Percentiles rank a stretch among this genome's conserved stretches.
phyloP scores from a whole-genome alignment of 2,797 vertebrate species.

The Hippocampus kuda region DNA sequence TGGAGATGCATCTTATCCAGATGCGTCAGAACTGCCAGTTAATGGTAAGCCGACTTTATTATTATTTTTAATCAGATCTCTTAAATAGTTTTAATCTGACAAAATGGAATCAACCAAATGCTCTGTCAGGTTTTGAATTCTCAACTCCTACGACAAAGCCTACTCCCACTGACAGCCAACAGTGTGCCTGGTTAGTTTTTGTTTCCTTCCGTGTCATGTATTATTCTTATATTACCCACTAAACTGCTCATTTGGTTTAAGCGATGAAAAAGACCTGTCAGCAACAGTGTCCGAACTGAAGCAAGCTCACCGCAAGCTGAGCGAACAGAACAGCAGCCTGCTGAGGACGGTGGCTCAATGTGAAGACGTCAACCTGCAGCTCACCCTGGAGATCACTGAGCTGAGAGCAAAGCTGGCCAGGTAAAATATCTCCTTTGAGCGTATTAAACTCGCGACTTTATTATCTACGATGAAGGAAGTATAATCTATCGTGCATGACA shows the following conservation, averaged over 20 bases:
- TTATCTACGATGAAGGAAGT: not conserved
- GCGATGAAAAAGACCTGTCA: conserved; percentile 55
- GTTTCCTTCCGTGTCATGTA: not conserved
- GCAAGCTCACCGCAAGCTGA: conserved; percentile 55
- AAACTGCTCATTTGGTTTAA: conserved; percentile 29
- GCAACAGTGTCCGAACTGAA: conserved; percentile 59
- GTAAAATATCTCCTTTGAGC: conserved; percentile 31
- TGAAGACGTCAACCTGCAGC: conserved; percentile 69
- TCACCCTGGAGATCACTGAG: conserved; percentile 62
- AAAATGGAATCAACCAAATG: not conserved
- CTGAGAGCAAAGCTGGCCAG: conserved; percentile 61
- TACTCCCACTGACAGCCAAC: conserved; percentile 41
- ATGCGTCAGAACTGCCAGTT: conserved; percentile 35
- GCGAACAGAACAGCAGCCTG: conserved; percentile 63
- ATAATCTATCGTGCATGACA: not conserved
- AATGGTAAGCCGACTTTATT: conserved; percentile 43
- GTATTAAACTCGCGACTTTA: not conserved
- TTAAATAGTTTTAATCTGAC: conserved; percentile 11
- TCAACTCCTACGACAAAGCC: conserved; percentile 40
- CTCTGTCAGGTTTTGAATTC: conserved; percentile 46
- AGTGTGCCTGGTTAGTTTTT: conserved; percentile 60
- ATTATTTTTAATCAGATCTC: not conserved
- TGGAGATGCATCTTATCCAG: conserved; percentile 26
- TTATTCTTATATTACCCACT: not conserved
- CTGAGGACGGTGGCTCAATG: conserved; percentile 61